phyloP scores from a whole-genome alignment of 2,797 vertebrate species.

The Synanceia verrucosa region DNA sequence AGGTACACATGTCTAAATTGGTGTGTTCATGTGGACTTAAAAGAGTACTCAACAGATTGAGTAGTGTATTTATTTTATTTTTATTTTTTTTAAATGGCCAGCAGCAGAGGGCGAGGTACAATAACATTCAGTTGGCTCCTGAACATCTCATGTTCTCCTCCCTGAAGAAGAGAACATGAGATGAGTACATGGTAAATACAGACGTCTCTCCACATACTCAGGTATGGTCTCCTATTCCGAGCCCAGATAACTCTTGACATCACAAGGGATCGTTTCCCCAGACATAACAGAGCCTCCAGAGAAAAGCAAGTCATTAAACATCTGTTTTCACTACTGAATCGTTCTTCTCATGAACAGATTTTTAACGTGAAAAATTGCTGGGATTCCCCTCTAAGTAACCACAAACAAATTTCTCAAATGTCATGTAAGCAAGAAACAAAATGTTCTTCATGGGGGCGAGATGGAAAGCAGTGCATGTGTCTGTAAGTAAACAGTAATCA shows the following conservation, averaged over 20 bases:
- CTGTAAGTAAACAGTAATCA: constrained; percentile 3
- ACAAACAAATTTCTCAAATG: neutral
- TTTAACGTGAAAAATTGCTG: neutral
- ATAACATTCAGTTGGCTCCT: neutral
- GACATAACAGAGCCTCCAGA: constrained; percentile 14
- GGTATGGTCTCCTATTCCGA: neutral
- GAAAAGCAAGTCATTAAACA: neutral
- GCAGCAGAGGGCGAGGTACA: neutral
- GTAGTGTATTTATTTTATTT: neutral
- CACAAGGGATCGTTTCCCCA: neutral
- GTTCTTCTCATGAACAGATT: neutral
- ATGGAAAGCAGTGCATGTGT: neutral
- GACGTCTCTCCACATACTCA: neutral
- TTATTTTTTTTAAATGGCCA: neutral
- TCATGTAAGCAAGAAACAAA: neutral
- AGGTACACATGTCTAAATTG: neutral
- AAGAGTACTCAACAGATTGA: neutral
- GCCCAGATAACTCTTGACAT: neutral
- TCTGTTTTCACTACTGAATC: neutral
- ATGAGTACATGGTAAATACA: neutral
- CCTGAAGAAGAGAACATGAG: too few species aligned
- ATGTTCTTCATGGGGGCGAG: neutral
- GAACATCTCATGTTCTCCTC: neutral
- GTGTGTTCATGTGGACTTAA: neutral
- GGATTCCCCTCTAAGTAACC: neutral